Base-by-base conservation (phyloP, 2,113 vertebrate genomes). In the Shinisaurus crocodilurus region DNA sequence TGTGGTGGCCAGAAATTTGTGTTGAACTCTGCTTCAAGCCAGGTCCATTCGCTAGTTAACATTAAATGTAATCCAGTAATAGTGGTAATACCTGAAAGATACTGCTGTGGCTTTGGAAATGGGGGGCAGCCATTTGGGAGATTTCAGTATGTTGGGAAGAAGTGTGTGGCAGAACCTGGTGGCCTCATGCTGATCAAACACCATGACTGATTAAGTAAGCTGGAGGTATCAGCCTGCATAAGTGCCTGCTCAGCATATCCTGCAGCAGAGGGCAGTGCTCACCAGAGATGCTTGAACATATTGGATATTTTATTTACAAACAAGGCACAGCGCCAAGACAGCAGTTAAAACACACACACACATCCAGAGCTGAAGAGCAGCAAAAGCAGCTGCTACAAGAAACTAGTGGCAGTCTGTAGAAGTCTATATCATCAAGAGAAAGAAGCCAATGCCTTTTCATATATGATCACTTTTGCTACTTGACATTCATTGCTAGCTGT, bases 151-250 rank as follows among this genome's bases (percentile, higher is more conserved):
- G 82, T 70, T 23, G 57, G 23, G 50, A 86, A 72, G 67, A 37
- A 25, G 67, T 32, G 37, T 86, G 69, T 86, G 89, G 65, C 89
- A 92, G 95, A 87, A 88, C 90, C 88, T 96, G 85, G 88, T 88
- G 92, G 82, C 89, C 95, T 95, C 95, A 88, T 94, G 95, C 95
- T 96, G 93, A 95, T 95, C 89, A 89, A 90, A 93, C 94, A 93
- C 95, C 91, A 96, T 92, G 92, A 86, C 91, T 97, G 90, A 93
- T 95, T 92, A 94, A 94, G 50, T 75, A 86, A 94, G 86, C 60
- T 81, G 63, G 94, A 91, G 90, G 96, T 50, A 37, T 57, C 85
- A 65, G 32, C 94, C 86, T 90, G 57, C 60, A 89, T 89, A 96
- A 97, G 91, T 77, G 87, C 88, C 86, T 92, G 88, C 81, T 95